Evolutionary conservation across 1,140 invertebrate species (phyloP).

Genomic region (Pogonomyrmex californicus): DNA sequence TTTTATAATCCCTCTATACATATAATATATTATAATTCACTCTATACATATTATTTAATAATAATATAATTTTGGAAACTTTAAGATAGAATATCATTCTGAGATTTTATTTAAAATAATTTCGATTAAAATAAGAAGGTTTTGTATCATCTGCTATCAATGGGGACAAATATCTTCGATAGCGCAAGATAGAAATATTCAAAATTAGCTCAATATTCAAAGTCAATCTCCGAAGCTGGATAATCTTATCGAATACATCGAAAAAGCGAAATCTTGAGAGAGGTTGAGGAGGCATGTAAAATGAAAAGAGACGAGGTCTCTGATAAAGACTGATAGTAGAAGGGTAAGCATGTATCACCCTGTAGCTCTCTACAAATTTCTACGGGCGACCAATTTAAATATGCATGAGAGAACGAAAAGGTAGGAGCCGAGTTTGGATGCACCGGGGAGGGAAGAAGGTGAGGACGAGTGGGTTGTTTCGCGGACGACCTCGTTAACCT

Average conservation of each 20-base stretch:
- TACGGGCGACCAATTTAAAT: conserved; percentile 78
- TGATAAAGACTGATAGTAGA: not conserved
- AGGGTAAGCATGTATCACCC: not conserved
- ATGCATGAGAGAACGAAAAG: conserved; percentile 75
- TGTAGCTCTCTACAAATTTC: conserved; percentile 73
- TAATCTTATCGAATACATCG: conserved; percentile 12
- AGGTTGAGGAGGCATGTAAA: too few species aligned
- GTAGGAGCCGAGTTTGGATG: conserved; percentile 9
- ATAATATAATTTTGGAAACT: not conserved
- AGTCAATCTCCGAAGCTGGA: conserved; percentile 5
- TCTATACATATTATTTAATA: not conserved
- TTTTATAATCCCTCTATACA: not conserved
- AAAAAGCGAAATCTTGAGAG: not conserved
- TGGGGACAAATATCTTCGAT: conserved; percentile 4
- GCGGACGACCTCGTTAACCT: conserved; percentile 77
- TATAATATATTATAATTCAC: not conserved
- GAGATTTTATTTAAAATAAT: not conserved
- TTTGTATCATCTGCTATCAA: not conserved
- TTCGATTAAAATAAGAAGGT: not conserved
- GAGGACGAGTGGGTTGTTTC: conserved; percentile 73
- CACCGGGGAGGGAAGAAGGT: conserved; percentile 14
- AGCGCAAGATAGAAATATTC: conserved; percentile 13
- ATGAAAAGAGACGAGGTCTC: not conserved
- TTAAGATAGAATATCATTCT: not conserved
- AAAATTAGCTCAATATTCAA: conserved; percentile 39